Evolutionary conservation across 2,888 invertebrate species (phyloP), one percentile per base, ranked within the genome.

Genomic region (Malacosoma neustria): DNA sequence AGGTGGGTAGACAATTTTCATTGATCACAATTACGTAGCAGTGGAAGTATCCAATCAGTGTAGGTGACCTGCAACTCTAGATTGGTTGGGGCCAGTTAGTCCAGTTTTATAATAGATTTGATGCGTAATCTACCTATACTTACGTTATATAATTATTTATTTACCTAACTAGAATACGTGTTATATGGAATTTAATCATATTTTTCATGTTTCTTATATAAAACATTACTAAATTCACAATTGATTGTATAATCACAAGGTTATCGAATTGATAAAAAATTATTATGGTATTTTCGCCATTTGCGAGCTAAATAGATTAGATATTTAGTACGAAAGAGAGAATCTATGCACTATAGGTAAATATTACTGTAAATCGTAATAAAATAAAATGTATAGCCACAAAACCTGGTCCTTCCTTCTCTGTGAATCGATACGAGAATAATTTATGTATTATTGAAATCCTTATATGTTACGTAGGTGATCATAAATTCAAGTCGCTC

Each of bases 31-130:
- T 51, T 57, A 43, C 57, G 54, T 46, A 61, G 62, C 55, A 54
- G 60, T 77, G 82, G 82, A 84, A 73, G 68, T 76, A 64, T 68
- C 63, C 81, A 75, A 82, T 84, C 81, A 81, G 68, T 60, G 69
- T 61, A 63, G 61, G 65, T 76, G 74, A 72, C 72, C 73, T 64
- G 74, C 62, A 71, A 66, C 62, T 69, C 70, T 75, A 72, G 72
- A 68, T 71, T 65, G 37, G 50, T 48, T 43, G 53, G 52, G 58
- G 54, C 66, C 63, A 61, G 66, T 65, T 66, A 64, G 57, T 54
- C 67, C 55, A 56, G 57, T 63, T 68, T 59, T 63, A 69, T 69
- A 49, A 55, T 53, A 58, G 22, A 5, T 22, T 22, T 22, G 6
- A 22, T 22, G 9, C 22, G 22, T 22, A 22, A 22, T 6, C 22